These are phyloP conservation scores for Diachasmimorpha longicaudata DNA, from an alignment of 1,140 invertebrate species.

Conservation along the genomic window DNA sequence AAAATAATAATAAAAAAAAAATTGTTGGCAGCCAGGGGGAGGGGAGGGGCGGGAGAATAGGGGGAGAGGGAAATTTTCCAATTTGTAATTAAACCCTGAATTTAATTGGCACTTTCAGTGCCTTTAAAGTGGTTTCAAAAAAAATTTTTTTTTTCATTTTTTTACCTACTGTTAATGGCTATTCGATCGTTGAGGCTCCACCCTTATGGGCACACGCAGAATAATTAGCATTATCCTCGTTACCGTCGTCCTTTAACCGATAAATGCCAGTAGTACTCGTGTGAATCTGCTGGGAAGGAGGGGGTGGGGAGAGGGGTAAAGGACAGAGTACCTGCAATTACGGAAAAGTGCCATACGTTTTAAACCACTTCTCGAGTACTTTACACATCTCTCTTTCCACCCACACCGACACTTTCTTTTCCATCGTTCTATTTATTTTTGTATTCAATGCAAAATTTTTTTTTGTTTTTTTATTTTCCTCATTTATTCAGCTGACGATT, in stretches of 20 bases:
- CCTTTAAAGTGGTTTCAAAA: no score
- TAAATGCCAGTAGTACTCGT: conserved; percentile 17
- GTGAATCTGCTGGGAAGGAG: not conserved
- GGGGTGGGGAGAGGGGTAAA: no score
- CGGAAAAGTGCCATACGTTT: conserved; percentile 1
- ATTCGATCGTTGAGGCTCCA: no score
- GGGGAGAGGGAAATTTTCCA: not conserved
- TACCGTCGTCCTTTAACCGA: conserved; percentile 29
- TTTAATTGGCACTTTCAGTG: not conserved
- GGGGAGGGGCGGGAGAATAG: no score
- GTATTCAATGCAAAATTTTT: not conserved
- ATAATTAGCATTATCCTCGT: conserved; percentile 31
- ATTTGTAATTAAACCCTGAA: not conserved
- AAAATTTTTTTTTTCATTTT: no score
- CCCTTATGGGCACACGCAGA: not conserved
- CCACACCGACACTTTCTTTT: not conserved
- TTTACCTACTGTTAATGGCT: no score
- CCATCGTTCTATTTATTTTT: conserved; percentile 6
- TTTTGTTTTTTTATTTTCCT: not conserved
- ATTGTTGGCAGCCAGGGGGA: no score
- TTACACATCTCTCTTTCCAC: not conserved
- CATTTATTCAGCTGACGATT: not conserved
- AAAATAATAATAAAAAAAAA: not conserved
- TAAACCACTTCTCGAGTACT: not conserved
- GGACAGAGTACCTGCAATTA: conserved; percentile 11